These are phyloP conservation scores for Notothenia coriiceps DNA, from an alignment of 2,113 vertebrate species.

Conservation along the genomic window DNA sequence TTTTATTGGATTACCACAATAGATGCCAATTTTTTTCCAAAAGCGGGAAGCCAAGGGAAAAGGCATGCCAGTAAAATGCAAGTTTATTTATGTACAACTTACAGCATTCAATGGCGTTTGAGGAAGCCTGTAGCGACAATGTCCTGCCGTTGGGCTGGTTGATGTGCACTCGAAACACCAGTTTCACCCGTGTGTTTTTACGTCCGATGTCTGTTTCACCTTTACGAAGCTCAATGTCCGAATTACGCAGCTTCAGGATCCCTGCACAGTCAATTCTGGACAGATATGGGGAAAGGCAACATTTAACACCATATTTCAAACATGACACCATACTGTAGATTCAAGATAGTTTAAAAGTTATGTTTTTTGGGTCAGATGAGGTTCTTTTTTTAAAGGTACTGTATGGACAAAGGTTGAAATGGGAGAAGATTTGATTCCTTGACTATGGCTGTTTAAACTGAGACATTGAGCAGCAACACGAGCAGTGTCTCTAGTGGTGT, in stretches of 20 bases:
- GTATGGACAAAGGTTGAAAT: slow-evolving; percentile 6
- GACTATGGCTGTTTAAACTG: slow-evolving; percentile 15
- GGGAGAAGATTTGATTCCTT: slow-evolving; percentile 19
- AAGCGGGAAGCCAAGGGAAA: slow-evolving; percentile 31
- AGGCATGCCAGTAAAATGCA: slow-evolving; percentile 16
- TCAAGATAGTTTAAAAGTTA: not conserved
- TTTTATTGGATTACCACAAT: slow-evolving; percentile 68
- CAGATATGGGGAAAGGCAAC: slow-evolving; percentile 1
- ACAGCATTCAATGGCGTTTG: slow-evolving; percentile 98
- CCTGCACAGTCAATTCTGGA: slow-evolving; percentile 95
- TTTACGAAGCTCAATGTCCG: slow-evolving; percentile 95
- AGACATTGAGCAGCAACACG: slow-evolving; percentile 14
- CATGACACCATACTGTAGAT: not conserved
- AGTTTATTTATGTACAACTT: slow-evolving; percentile 77
- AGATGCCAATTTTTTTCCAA: slow-evolving; percentile 54
- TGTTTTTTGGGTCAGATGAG: not conserved
- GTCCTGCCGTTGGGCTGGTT: slow-evolving; percentile 92
- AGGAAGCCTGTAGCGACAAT: slow-evolving; percentile 91
- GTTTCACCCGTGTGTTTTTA: slow-evolving; percentile 93
- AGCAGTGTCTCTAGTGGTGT: slow-evolving; percentile 33
- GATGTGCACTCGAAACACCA: slow-evolving; percentile 95
- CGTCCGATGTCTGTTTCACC: slow-evolving; percentile 96
- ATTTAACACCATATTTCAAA: not conserved
- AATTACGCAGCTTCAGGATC: slow-evolving; percentile 95
- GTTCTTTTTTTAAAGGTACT: not conserved